Conservation (phyloP, 2,888 invertebrate species). For the Acrocyrtus sp. region DNA sequence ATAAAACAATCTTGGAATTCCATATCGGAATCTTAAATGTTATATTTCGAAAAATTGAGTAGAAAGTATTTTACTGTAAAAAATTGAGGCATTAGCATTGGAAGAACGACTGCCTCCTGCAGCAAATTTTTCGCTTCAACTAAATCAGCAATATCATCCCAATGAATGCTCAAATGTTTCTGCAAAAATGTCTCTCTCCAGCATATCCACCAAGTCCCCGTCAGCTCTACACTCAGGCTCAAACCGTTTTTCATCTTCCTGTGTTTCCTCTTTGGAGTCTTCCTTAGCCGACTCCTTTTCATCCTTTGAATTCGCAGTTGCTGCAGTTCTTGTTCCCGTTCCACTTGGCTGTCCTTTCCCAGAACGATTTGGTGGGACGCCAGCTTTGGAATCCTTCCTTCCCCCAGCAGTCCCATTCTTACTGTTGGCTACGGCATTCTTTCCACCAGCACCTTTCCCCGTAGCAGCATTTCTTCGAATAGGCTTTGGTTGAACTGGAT, state of each 20-base stretch:
- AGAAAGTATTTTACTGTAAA: conserved; percentile 78
- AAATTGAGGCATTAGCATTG: conserved; percentile 98
- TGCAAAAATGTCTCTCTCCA: conserved; percentile 97
- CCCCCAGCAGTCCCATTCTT: conserved; percentile 36
- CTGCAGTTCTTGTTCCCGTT: conserved; percentile 24
- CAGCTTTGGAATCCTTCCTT: conserved; percentile 42
- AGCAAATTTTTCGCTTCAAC: conserved; percentile 88
- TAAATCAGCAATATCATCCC: conserved; percentile 94
- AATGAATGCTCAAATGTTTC: conserved; percentile 94
- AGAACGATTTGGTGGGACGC: conserved; percentile 1
- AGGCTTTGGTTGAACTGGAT: conserved; percentile 43
- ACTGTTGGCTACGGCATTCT: conserved; percentile 20
- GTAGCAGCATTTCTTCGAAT: conserved; percentile 45
- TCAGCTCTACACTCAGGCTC: conserved; percentile 82
- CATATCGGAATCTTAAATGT: too few species aligned
- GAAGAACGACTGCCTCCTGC: conserved; percentile 97
- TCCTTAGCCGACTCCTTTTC: conserved; percentile 54
- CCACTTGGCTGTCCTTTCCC: conserved; percentile 37
- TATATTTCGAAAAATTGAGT: too few species aligned
- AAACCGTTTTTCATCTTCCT: conserved; percentile 84
- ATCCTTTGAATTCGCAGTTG: conserved; percentile 41
- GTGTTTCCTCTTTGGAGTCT: conserved; percentile 70
- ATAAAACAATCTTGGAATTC: too few species aligned
- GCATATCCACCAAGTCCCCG: conserved; percentile 90
- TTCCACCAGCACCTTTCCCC: conserved; percentile 29